These are phyloP conservation scores for Pseudorectes ferrugineus DNA, from an alignment of 2,113 vertebrate genomes.

Conservation along the genomic window DNA sequence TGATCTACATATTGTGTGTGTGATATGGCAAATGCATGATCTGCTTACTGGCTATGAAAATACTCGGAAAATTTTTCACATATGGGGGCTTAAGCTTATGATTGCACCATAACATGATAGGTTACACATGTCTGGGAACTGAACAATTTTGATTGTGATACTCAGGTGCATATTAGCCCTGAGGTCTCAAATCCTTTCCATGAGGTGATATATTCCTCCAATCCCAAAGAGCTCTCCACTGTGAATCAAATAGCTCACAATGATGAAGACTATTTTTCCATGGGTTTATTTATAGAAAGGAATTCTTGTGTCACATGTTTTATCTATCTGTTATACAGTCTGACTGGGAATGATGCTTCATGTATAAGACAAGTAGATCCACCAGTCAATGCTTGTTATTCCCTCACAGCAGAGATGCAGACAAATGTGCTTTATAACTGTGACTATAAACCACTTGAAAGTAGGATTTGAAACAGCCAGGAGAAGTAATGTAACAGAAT, in stretches of 20 bases:
- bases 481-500: neutral
- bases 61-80: neutral
- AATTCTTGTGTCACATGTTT: neutral
- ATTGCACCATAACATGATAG: neutral
- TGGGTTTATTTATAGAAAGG: neutral
- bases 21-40: neutral
- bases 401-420: neutral
- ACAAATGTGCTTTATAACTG: neutral
- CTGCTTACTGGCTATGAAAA: neutral
- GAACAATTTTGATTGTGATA: neutral
- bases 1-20: neutral
- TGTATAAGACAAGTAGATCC: neutral
- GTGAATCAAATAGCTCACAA: neutral
- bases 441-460: neutral
- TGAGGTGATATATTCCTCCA: neutral
- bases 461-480: neutral
- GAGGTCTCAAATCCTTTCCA: neutral
- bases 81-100: neutral
- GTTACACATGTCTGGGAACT: neutral
- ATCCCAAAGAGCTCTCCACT: neutral
- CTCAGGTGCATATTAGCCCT: neutral
- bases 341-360: neutral
- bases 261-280: neutral
- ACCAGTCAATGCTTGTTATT: neutral
- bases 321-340: neutral